These are phyloP conservation scores for Villa cingulata DNA, from an alignment of 2,888 invertebrate species.

Conservation along the genomic window DNA sequence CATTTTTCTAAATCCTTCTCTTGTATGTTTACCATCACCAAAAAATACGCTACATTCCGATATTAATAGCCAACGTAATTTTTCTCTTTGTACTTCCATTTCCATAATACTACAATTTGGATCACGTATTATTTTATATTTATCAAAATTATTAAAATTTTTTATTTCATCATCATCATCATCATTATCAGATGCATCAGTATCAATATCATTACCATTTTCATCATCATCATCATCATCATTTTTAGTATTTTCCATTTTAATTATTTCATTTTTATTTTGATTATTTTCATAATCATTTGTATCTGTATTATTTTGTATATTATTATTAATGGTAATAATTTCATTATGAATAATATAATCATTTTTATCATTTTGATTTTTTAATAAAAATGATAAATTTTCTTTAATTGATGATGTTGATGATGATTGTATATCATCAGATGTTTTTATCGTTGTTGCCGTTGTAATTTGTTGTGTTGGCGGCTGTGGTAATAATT, in stretches of 20 bases:
- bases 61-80: slow-evolving; percentile 35
- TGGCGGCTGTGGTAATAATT: not conserved
- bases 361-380: no score
- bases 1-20: slow-evolving; percentile 33
- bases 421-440: not conserved
- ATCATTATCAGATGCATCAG: not conserved
- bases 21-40: slow-evolving; percentile 34
- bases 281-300: not conserved
- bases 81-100: slow-evolving; percentile 34
- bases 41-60: slow-evolving; percentile 35
- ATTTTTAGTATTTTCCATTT: not conserved
- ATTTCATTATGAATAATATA: no score
- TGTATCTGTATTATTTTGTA: not conserved
- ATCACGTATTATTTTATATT: slow-evolving; percentile 32
- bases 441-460: no score
- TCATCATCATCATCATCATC: not conserved
- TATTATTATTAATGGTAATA: no score
- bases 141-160: not conserved
- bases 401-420: not conserved
- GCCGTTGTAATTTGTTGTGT: not conserved
- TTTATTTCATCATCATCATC: not conserved
- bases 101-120: slow-evolving; percentile 36
- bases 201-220: not conserved
- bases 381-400: not conserved
- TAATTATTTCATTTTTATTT: not conserved